These are phyloP conservation scores for Scyliorhinus canicula DNA, from an alignment of 2,797 vertebrate genomes.

Conservation along the genomic window DNA sequence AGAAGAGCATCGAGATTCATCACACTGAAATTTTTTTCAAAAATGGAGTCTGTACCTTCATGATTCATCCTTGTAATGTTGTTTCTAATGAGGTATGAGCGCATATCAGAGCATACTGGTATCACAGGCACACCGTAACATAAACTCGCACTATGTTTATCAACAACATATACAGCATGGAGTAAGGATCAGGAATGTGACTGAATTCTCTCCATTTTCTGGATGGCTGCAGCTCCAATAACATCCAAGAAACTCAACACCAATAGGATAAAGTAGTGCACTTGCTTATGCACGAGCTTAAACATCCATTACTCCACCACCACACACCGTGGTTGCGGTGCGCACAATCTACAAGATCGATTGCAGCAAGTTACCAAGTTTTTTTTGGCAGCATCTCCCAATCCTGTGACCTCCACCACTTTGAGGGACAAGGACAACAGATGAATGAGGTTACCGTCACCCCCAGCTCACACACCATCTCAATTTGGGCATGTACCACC, in stretches of 20 bases:
- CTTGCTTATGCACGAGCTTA: too few relatives aligned
- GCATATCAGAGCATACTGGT: background rate
- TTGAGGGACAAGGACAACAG: background rate
- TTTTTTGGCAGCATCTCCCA: background rate
- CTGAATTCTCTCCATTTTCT: background rate
- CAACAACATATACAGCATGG: background rate
- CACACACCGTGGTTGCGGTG: background rate
- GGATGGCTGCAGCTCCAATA: background rate
- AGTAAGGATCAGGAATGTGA: background rate
- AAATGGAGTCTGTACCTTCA: background rate
- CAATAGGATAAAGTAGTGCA: background rate
- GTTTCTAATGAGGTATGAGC: background rate
- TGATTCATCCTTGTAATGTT: background rate
- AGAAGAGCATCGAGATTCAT: too few relatives aligned
- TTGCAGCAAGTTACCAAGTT: background rate
- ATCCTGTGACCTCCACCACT: background rate
- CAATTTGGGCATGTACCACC: background rate
- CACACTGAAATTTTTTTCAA: too few relatives aligned
- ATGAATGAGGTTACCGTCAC: background rate
- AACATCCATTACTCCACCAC: background rate
- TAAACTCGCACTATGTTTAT: background rate
- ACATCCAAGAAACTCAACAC: background rate
- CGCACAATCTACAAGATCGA: background rate
- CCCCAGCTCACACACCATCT: background rate
- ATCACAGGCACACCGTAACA: background rate